Conservation (phyloP, 2,113 vertebrate genomes). For the Poecilia latipinna region DNA sequence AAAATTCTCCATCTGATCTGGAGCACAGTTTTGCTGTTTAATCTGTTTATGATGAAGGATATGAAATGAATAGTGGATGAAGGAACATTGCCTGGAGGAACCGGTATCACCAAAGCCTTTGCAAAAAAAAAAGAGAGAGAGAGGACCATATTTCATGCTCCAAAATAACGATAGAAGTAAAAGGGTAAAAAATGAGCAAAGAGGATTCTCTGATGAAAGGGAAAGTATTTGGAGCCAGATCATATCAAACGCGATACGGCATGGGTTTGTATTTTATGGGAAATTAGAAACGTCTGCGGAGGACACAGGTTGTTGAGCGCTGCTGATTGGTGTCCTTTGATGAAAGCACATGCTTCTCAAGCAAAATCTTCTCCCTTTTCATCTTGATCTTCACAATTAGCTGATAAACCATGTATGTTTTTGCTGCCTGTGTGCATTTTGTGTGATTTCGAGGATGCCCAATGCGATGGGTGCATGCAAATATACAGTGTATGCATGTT, state of each 20-base stretch:
- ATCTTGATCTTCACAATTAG: slow-evolving; percentile 25
- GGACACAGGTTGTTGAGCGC: slow-evolving; percentile 36
- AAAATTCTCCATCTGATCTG: slow-evolving; percentile 29
- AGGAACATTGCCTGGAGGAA: slow-evolving; percentile 28
- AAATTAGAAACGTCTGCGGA: slow-evolving; percentile 45
- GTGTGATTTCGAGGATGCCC: slow-evolving; percentile 10
- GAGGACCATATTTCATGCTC: slow-evolving; percentile 24
- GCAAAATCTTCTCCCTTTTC: slow-evolving; percentile 26
- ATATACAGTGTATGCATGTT: slow-evolving; percentile 27
- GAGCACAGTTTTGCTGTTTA: slow-evolving; percentile 25
- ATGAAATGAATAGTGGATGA: slow-evolving; percentile 33
- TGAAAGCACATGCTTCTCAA: slow-evolving; percentile 40
- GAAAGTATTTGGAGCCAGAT: slow-evolving; percentile 36
- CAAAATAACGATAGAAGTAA: slow-evolving; percentile 22
- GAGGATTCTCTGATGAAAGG: slow-evolving; percentile 39
- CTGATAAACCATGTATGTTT: slow-evolving; percentile 8
- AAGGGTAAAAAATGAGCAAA: slow-evolving; percentile 18
- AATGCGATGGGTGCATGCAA: slow-evolving; percentile 31
- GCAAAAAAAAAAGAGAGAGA: not conserved
- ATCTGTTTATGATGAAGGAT: slow-evolving; percentile 23
- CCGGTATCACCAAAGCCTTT: slow-evolving; percentile 33
- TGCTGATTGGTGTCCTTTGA: slow-evolving; percentile 44
- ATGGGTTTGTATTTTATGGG: slow-evolving; percentile 39
- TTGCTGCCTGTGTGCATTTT: slow-evolving; percentile 7
- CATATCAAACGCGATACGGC: slow-evolving; percentile 50